Percentiles rank a stretch among this genome's conserved stretches.
These are phyloP conservation scores for Sebastes taczanowskii DNA, from an alignment of 2,797 vertebrate genomes.

Conservation along the genomic window DNA sequence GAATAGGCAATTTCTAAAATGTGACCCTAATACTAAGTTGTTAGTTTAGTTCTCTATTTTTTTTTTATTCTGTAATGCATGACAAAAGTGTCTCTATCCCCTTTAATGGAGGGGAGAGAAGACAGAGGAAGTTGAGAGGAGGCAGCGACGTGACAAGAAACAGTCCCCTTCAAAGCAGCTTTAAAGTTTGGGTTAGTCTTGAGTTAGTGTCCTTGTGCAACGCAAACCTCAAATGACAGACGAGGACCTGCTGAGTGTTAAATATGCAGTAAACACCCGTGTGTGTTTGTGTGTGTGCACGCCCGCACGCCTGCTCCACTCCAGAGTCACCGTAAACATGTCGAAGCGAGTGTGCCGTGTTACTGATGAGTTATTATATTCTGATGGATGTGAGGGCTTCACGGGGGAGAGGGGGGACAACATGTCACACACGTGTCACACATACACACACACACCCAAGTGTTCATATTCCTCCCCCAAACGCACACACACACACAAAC, in stretches of 20 bases:
- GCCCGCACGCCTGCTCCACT: not conserved
- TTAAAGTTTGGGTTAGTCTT: constrained; percentile 58
- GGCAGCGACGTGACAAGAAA: constrained; percentile 51
- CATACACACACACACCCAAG: not conserved
- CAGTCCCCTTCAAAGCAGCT: constrained; percentile 51
- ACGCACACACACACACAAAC: not conserved
- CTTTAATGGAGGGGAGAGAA: constrained; percentile 39
- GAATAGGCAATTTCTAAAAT: not conserved
- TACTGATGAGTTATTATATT: constrained; percentile 47
- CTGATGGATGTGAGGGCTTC: constrained; percentile 26
- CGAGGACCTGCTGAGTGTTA: constrained; percentile 55
- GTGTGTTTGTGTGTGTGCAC: not conserved
- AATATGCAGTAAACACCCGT: constrained; percentile 39
- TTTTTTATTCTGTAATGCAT: not conserved
- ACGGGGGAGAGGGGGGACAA: not conserved
- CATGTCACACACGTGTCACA: not conserved
- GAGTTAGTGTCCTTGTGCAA: constrained; percentile 55
- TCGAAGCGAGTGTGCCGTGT: constrained; percentile 23
- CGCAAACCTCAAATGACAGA: constrained; percentile 53
- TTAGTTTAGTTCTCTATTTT: not conserved
- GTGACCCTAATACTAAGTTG: not conserved
- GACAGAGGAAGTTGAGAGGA: constrained; percentile 34
- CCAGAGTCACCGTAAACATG: constrained; percentile 34
- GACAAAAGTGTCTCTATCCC: not conserved
- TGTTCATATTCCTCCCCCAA: not conserved